phyloP scores from a whole-genome alignment of 1,140 invertebrate species.

The Drosophila erecta region DNA sequence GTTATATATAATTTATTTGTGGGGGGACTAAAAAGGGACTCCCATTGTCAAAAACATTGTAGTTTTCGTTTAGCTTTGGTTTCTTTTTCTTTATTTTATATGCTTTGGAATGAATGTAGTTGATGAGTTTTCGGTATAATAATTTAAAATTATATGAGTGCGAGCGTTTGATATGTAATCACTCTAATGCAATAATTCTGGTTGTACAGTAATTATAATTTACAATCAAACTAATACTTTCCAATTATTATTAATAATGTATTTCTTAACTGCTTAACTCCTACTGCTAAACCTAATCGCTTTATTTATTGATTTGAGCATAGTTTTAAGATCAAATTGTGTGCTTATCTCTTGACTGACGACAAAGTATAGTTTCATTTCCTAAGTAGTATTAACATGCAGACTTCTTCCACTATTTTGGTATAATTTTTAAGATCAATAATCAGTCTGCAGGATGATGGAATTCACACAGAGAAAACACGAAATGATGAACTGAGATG shows the following conservation, averaged over 20 bases:
- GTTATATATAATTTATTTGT: too few species aligned
- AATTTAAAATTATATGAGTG: conserved; percentile 18
- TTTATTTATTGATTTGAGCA: conserved; percentile 23
- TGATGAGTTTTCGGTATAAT: conserved; percentile 16
- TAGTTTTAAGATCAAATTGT: conserved; percentile 25
- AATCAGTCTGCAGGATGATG: conserved; percentile 39
- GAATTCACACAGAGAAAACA: conserved; percentile 28
- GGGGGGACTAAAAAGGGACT: too few species aligned
- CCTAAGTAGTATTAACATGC: conserved; percentile 26
- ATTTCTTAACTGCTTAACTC: not conserved
- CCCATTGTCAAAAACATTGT: not conserved
- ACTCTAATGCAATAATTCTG: conserved; percentile 6
- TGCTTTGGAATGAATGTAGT: conserved; percentile 34
- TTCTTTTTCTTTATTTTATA: conserved; percentile 30
- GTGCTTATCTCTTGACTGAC: conserved; percentile 7
- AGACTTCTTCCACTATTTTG: conserved; percentile 42
- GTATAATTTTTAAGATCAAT: conserved; percentile 46
- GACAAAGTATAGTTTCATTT: conserved; percentile 15
- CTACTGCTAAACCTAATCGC: conserved; percentile 14
- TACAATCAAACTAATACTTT: conserved; percentile 42
- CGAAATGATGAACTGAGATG: conserved; percentile 19
- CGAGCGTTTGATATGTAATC: conserved; percentile 1
- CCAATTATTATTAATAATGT: conserved; percentile 23
- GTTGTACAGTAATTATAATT: conserved; percentile 18
- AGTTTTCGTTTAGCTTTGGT: conserved; percentile 29